Evolutionary conservation across 2,113 vertebrate species (phyloP), one percentile per base, ranked within the genome.

Genomic region (Oceanodroma tethys): DNA sequence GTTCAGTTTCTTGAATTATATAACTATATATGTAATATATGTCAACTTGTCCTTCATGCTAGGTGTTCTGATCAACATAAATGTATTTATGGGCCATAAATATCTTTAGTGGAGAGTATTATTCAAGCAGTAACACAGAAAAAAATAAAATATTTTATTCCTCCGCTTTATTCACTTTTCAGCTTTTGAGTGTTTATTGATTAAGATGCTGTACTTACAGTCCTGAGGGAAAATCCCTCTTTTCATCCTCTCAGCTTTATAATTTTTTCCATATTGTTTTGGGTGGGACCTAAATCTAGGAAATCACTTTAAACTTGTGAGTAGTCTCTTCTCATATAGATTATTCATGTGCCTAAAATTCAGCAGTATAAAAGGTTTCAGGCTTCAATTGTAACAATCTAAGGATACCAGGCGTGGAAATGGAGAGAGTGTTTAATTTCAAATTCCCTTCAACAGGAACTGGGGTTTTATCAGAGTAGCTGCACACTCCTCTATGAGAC

Each of bases 121-220:
- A 96, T 73, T 96, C 71, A 93, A 81, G 52, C 43, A 73, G 70
- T 67, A 94, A 92, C 58, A 73, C n/a, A 81, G 73, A 91, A 97
- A 67, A 81, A 93, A 96, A 67, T n/a, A 82, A 96, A 95, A 88
- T 81, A 85, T 75, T 96, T 95, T 97, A 84, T 89, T 86, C 80
- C 36, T 76, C 27, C 93, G 48, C 86, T 95, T 96, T 96, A 88
- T 93, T 96, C 17, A 91, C 58, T 90, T 59, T 80, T 82, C 36
- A 62, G 13, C 4, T 80, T 94, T 85, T 68, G 53, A 78, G n/a
- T 63, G 32, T 18, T 89, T 79, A 71, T 90, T 70, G 68, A 50
- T 85, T 94, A 88, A 91, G 73, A 32, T 73, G 21, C 12, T 73
- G 29, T 76, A 56, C 27, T 72, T 63, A 42, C 13, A 80, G 27